phyloP scores from a whole-genome alignment of 2,888 invertebrate species.

The Ariolimax columbianus region DNA sequence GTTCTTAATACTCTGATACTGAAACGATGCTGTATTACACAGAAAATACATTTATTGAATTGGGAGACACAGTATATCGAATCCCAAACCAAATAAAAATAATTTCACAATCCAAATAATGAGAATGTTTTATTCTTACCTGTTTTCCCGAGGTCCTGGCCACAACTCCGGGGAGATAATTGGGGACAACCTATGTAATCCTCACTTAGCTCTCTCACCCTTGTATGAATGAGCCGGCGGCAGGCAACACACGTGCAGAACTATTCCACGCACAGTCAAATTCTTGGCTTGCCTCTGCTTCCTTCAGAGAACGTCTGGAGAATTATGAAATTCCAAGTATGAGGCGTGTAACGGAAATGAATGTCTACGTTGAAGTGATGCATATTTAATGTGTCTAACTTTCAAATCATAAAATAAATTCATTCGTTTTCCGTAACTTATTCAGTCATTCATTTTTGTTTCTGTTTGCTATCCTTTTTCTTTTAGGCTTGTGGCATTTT shows the following conservation, averaged over 20 bases:
- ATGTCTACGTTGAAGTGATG: background rate
- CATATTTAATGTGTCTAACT: background rate
- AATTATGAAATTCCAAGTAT: background rate
- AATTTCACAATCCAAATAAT: too few relatives aligned
- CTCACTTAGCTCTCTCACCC: background rate
- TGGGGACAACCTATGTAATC: background rate
- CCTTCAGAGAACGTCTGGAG: background rate
- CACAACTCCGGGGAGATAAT: background rate
- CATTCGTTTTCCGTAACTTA: background rate
- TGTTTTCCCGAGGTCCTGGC: background rate
- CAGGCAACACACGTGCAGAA: slow-evolving; percentile 21
- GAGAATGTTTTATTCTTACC: background rate
- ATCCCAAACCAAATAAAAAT: too few relatives aligned
- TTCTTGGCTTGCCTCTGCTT: slow-evolving; percentile 2
- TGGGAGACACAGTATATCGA: too few relatives aligned
- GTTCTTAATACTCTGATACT: too few relatives aligned
- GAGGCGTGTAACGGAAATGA: background rate
- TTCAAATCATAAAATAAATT: background rate
- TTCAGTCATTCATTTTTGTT: background rate
- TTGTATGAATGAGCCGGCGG: slow-evolving; percentile 22
- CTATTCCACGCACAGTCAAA: slow-evolving; percentile 19
- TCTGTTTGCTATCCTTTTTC: background rate
- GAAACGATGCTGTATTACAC: too few relatives aligned
- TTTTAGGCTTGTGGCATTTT: background rate
- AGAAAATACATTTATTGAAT: too few relatives aligned